These are phyloP conservation scores for Temnothorax longispinosus DNA, from an alignment of 1,140 invertebrate species.

Conservation along the genomic window DNA sequence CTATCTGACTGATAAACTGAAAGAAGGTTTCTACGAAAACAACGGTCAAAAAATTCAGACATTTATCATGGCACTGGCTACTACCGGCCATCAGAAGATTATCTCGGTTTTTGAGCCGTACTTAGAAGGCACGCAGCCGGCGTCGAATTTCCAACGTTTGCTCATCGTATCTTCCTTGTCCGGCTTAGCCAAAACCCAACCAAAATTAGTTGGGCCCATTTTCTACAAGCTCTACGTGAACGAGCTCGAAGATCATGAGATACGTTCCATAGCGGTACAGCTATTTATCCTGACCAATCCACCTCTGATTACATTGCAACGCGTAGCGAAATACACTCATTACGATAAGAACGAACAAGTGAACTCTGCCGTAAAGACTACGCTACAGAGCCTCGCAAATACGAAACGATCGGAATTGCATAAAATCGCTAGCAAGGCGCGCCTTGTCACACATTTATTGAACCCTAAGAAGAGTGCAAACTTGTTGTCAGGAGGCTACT, in stretches of 20 bases:
- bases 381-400: slow-evolving; percentile 86
- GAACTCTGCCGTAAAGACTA: slow-evolving; percentile 87
- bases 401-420: slow-evolving; percentile 78
- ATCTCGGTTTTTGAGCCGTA: neutral
- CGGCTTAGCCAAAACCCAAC: neutral
- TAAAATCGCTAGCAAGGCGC: slow-evolving; percentile 86
- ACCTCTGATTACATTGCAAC: slow-evolving; percentile 87
- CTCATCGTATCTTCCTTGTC: neutral
- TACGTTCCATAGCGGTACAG: slow-evolving; percentile 88
- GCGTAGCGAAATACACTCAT: slow-evolving; percentile 89
- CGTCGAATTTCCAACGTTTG: neutral
- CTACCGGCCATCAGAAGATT: neutral
- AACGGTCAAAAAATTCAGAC: neutral
- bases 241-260: slow-evolving; percentile 86
- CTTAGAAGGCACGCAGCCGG: neutral
- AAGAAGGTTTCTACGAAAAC: neutral
- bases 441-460: slow-evolving; percentile 86
- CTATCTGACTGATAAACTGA: neutral
- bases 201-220: neutral
- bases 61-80: neutral
- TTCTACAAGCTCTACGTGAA: slow-evolving; percentile 86
- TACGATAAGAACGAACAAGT: slow-evolving; percentile 88
- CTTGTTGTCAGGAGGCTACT: neutral
- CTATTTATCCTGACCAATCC: slow-evolving; percentile 87
- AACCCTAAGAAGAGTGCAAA: slow-evolving; percentile 82